Conservation (phyloP, 30 jellyfish, hydroid and myxozoan genomes). For the Clytia hemisphaerica region DNA sequence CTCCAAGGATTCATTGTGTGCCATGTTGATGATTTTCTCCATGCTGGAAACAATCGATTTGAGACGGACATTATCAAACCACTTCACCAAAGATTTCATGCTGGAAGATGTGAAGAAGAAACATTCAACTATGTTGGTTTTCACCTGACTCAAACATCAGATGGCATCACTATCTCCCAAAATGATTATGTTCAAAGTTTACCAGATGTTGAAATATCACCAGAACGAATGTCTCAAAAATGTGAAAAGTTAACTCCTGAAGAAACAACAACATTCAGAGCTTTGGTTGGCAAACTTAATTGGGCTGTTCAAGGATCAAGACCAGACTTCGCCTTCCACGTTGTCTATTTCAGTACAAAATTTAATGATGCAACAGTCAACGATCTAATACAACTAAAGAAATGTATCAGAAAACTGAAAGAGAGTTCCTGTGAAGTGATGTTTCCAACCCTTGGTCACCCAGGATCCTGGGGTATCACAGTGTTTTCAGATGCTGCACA, state of each 20-base stretch:
- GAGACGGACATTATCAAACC: background rate
- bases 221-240: constrained; percentile 16
- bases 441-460: too few species aligned
- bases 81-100: background rate
- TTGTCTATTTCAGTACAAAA: constrained; percentile 12
- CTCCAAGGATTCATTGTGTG: background rate
- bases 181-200: background rate
- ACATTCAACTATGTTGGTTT: background rate
- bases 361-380: constrained; percentile 1
- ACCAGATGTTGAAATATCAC: background rate
- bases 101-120: constrained; percentile 1
- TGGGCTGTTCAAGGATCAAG: constrained; percentile 12
- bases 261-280: background rate
- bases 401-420: background rate
- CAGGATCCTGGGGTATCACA: too few species aligned
- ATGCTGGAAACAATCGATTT: background rate
- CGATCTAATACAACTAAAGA: constrained; percentile 18
- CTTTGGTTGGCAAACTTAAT: background rate
- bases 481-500: too few species aligned
- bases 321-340: constrained; percentile 27
- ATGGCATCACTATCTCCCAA: constrained; percentile 4
- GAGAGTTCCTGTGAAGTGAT: too few species aligned
- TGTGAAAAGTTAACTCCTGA: background rate
- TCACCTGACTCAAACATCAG: background rate
- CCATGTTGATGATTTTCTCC: constrained; percentile 25